A percentile compares a stretch with the other conserved stretches of the same genome.
phyloP scores from a whole-genome alignment of 2,113 vertebrate genomes.

The Eolophus roseicapilla region DNA sequence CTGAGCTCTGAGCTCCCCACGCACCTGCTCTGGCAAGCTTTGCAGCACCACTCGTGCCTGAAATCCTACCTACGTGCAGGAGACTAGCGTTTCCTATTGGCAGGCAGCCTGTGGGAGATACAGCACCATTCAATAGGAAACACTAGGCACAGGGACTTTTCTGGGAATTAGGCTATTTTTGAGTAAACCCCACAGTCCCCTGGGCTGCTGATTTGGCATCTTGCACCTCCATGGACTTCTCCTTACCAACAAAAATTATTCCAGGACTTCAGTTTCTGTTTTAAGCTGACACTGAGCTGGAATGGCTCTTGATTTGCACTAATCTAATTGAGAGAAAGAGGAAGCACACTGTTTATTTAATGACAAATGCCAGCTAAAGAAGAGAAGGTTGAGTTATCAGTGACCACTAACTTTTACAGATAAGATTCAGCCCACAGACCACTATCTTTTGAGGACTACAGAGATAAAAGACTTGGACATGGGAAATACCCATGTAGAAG shows the following conservation, averaged over 20 bases:
- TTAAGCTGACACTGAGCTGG: background rate
- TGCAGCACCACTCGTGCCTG: background rate
- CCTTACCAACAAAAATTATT: slow-evolving; percentile 27
- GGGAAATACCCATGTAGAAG: background rate
- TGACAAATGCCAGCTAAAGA: slow-evolving; percentile 25
- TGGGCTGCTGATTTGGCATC: slow-evolving; percentile 31
- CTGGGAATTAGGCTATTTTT: slow-evolving; percentile 51
- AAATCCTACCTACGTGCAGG: slow-evolving; percentile 10
- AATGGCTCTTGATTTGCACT: slow-evolving; percentile 51
- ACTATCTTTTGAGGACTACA: background rate
- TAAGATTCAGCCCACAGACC: background rate
- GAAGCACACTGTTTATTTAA: slow-evolving; percentile 45
- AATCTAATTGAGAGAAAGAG: slow-evolving; percentile 17
- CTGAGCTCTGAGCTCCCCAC: background rate
- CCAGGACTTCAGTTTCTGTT: slow-evolving; percentile 42
- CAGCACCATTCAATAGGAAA: slow-evolving; percentile 21
- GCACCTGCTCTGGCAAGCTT: slow-evolving; percentile 34
- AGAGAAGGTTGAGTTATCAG: background rate
- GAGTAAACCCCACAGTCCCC: background rate
- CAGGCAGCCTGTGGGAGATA: slow-evolving; percentile 33
- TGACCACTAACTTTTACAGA: background rate
- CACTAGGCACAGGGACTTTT: slow-evolving; percentile 11
- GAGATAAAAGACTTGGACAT: background rate
- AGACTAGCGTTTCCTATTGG: slow-evolving; percentile 33
- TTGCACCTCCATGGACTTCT: slow-evolving; percentile 1